Conservation (phyloP, 2,113 vertebrate species). For the Stomatorhinus ivindoensis region DNA sequence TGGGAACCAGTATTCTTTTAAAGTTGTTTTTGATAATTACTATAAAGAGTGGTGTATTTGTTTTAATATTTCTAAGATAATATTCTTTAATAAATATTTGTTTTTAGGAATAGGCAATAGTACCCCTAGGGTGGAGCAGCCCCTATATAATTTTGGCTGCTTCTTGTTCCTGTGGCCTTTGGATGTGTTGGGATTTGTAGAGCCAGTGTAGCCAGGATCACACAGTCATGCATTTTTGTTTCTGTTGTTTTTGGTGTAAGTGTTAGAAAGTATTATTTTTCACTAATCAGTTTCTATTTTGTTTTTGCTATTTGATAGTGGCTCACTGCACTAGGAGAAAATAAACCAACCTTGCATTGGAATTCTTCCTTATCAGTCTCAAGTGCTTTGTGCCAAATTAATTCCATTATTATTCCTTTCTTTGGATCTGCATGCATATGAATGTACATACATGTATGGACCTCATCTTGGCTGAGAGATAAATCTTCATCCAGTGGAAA, state of each 20-base stretch:
- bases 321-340: not conserved
- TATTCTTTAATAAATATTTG: not conserved
- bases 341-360: not conserved
- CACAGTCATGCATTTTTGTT: not conserved
- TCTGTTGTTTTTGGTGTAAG: not conserved
- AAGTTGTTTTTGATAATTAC: not conserved
- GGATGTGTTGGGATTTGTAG: not conserved
- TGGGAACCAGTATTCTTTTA: not conserved
- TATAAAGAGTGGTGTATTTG: not conserved
- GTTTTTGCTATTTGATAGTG: not conserved
- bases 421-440: not conserved
- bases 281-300: not conserved
- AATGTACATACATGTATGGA: not conserved
- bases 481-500: not conserved
- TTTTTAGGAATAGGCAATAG: not conserved
- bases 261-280: not conserved
- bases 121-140: not conserved
- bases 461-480: not conserved
- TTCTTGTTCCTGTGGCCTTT: not conserved
- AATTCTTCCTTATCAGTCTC: not conserved
- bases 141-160: not conserved
- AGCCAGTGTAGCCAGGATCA: not conserved
- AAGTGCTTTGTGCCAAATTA: not conserved
- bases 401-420: not conserved
- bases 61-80: not conserved